These are phyloP conservation scores for Carpatolechia fugitivella DNA, from an alignment of 2,888 invertebrate species.

Conservation along the genomic window DNA sequence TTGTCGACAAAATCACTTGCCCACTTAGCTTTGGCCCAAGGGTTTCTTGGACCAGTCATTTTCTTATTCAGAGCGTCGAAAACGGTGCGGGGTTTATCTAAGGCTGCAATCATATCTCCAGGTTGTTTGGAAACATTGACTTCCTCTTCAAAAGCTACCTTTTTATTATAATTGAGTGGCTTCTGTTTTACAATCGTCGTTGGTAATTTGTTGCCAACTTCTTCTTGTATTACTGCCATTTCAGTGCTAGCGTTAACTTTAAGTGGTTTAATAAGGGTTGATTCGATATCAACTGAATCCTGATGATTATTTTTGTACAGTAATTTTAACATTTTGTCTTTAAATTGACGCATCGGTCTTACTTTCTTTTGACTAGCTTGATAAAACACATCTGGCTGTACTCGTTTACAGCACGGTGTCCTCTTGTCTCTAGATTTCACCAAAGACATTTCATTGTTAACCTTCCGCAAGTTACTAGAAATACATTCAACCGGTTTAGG, in stretches of 20 bases:
- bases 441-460: conserved; percentile 6
- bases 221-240: neutral
- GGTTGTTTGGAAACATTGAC: neutral
- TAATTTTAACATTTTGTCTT: conserved; percentile 54
- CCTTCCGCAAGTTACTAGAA: conserved; percentile 9
- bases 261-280: neutral
- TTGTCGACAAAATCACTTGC: conserved; percentile 65
- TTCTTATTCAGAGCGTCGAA: neutral
- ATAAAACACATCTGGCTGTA: neutral
- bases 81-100: neutral
- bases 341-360: conserved; percentile 46
- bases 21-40: conserved; percentile 55
- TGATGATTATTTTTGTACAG: conserved; percentile 46
- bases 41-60: conserved; percentile 24
- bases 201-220: neutral
- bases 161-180: neutral
- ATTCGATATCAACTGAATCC: conserved; percentile 19
- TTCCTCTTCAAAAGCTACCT: neutral
- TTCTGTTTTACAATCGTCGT: neutral
- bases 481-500: neutral
- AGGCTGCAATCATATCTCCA: neutral
- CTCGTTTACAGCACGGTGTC: conserved; percentile 15
- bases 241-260: neutral
- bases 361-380: conserved; percentile 15
- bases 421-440: conserved; percentile 15